Evolutionary conservation across 2,113 vertebrate species (phyloP).

Genomic region (Blennius ocellaris): DNA sequence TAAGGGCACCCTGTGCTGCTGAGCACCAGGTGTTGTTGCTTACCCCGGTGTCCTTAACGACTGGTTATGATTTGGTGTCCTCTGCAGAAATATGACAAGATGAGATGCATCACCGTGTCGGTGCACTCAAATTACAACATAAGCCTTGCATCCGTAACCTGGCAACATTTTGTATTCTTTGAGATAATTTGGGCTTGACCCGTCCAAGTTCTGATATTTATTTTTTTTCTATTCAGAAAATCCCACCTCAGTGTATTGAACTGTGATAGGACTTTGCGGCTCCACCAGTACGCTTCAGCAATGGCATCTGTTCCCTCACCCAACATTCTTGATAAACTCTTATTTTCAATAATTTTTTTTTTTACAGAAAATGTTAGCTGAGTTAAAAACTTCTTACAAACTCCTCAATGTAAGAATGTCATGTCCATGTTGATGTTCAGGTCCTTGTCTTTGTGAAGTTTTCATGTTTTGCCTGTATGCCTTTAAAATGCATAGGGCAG

Average conservation of each 20-base stretch:
- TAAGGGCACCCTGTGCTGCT: slow-evolving; percentile 25
- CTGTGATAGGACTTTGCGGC: not conserved
- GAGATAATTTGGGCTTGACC: not conserved
- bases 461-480: no score
- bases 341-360: no score
- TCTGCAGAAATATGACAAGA: not conserved
- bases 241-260: not conserved
- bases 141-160: not conserved
- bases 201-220: not conserved
- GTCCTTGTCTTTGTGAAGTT: no score
- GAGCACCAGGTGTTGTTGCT: slow-evolving; percentile 18
- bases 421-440: no score
- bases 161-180: no score
- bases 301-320: not conserved
- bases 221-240: not conserved
- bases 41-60: not conserved
- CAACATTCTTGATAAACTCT: no score
- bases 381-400: no score
- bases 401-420: no score
- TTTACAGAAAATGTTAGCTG: no score
- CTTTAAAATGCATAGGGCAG: no score
- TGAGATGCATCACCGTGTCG: not conserved
- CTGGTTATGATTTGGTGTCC: not conserved
- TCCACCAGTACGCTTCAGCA: not conserved
- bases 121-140: not conserved